A percentile compares a stretch with the other conserved stretches of the same genome.
These are phyloP conservation scores for Ectropis grisescens DNA, from an alignment of 1,140 invertebrate genomes.

Conservation along the genomic window DNA sequence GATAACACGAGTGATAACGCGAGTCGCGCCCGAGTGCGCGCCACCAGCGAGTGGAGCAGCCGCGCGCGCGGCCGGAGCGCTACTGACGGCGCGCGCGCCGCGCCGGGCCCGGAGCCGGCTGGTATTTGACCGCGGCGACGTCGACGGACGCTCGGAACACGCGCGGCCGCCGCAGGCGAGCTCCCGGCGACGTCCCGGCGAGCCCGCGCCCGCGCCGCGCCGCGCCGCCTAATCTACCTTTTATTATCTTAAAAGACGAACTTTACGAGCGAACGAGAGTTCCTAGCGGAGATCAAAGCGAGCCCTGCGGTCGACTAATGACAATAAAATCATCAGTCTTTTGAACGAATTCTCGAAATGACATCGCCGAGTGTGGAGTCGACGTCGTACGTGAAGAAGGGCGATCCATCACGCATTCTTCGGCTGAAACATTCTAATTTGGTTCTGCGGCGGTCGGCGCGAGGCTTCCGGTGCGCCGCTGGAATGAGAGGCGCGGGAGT, in stretches of 20 bases:
- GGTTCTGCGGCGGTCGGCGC: conserved; percentile 5
- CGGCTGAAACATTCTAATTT: conserved; percentile 30
- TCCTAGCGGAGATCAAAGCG: not conserved
- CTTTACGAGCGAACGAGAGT: conserved; percentile 21
- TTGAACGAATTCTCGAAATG: conserved; percentile 9
- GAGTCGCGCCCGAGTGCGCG: conserved; percentile 27
- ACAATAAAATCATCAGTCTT: conserved; percentile 10
- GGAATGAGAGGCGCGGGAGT: conserved; percentile 15
- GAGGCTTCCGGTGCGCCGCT: conserved; percentile 26
- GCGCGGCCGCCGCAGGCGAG: too few species aligned
- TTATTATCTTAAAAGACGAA: too few species aligned
- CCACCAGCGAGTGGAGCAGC: conserved; percentile 42
- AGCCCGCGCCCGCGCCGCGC: too few species aligned
- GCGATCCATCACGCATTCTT: conserved; percentile 23
- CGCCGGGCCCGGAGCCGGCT: conserved; percentile 37
- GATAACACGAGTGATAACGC: conserved; percentile 46
- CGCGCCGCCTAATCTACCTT: too few species aligned
- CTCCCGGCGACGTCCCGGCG: too few species aligned
- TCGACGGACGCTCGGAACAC: conserved; percentile 24
- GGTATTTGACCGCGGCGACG: conserved; percentile 31
- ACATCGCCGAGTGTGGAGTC: not conserved
- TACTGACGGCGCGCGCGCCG: conserved; percentile 44
- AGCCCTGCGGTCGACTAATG: not conserved
- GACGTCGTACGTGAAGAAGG: conserved; percentile 1
- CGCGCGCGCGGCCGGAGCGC: conserved; percentile 52